Evolutionary conservation across 2,888 invertebrate genomes (phyloP), one percentile per base, ranked within the genome.

Genomic region (Noctua comes): DNA sequence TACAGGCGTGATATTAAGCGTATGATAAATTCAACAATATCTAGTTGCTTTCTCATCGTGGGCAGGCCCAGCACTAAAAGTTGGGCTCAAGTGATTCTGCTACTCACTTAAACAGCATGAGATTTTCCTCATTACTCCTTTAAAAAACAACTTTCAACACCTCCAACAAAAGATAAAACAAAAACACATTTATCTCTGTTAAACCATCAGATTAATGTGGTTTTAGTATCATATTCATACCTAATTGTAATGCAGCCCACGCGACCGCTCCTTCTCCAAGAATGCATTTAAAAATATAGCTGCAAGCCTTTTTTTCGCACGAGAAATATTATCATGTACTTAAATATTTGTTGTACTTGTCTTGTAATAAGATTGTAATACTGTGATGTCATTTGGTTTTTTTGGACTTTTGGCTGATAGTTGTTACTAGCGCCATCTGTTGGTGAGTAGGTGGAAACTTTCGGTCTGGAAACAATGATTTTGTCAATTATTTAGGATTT

Each of bases 241-340:
- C 91, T 95, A 95, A 95, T 95, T 95, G 93, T 93, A 85, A 95
- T 95, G 91, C 95, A 80, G 75, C 94, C 94, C 95, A 94, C 95
- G 94, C 92, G 75, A 83, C 86, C 89, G 83, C 90, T 91, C 91
- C 92, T 92, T 88, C 92, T 94, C 92, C 91, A 89, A 93, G 94
- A 95, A 94, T 93, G 93, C 94, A 93, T 94, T 93, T 93, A 95
- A 94, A 71, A 93, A 93, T 94, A 93, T 93, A 90, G 91, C 91
- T 90, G 90, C 92, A 92, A 87, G 90, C 91, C 91, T 93, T 94
- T 93, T 59, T 93, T 95, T 94, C 91, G 92, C 93, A 93, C 90
- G 92, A 91, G 91, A 92, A 93, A 93, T 93, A 93, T 92, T 93
- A 92, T 90, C 86, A 90, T 91, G 90, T 85, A 85, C 89, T 91